phyloP scores from a whole-genome alignment of 2,797 vertebrate species.

The Myoxocephalus aenaeus region DNA sequence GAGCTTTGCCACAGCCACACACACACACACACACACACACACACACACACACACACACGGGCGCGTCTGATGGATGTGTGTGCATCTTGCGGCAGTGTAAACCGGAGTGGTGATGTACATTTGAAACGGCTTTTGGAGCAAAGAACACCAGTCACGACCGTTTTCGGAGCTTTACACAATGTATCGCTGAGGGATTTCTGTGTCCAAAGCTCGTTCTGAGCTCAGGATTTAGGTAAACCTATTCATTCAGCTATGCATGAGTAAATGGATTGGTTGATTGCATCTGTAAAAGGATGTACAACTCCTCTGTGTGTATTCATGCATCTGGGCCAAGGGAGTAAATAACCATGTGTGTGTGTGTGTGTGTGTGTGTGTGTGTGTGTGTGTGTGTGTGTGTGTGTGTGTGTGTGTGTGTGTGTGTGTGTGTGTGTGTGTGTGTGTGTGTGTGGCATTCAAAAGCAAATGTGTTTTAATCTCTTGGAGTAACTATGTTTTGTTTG shows the following conservation, averaged over 20 bases:
- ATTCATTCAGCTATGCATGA: constrained; percentile 19
- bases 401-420: too few relatives aligned
- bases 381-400: too few relatives aligned
- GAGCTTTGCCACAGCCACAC: constrained; percentile 19
- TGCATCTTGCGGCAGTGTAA: constrained; percentile 19
- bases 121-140: constrained; percentile 31
- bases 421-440: constrained; percentile 9
- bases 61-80: constrained; percentile 22
- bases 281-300: constrained; percentile 13
- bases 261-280: constrained; percentile 23
- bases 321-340: constrained; percentile 5
- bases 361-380: too few relatives aligned
- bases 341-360: constrained; percentile 9
- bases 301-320: not conserved
- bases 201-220: constrained; percentile 43
- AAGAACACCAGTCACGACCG: constrained; percentile 9
- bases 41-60: too few relatives aligned
- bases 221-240: constrained; percentile 31
- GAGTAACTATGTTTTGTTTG: constrained; percentile 4
- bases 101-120: constrained; percentile 26
- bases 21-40: too few relatives aligned
- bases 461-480: constrained; percentile 16
- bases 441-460: constrained; percentile 13
- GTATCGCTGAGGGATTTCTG: constrained; percentile 38
- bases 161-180: constrained; percentile 41